Evolutionary conservation across 2,797 vertebrate species (phyloP).

Genomic region (Phaenicophaeus curvirostris): DNA sequence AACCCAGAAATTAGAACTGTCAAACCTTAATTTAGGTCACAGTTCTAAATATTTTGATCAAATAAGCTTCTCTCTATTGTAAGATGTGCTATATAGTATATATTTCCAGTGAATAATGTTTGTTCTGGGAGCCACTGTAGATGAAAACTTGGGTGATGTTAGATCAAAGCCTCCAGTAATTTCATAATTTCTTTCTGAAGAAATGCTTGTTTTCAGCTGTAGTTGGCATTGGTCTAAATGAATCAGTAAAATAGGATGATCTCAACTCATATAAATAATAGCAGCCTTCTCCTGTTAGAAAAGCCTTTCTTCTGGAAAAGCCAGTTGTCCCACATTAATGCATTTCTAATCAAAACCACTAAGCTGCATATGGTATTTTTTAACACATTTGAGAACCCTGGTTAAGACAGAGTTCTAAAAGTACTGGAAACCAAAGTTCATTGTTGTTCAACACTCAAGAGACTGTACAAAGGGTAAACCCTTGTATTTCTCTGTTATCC

Average conservation of each 20-base stretch:
- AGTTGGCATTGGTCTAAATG: conserved; percentile 64
- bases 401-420: conserved; percentile 44
- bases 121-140: conserved; percentile 21
- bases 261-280: conserved; percentile 59
- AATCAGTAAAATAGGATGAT: conserved; percentile 70
- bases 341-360: conserved; percentile 64
- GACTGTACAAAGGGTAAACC: background rate
- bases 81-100: background rate
- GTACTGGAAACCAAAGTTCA: conserved; percentile 25
- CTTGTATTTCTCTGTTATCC: conserved; percentile 12
- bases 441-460: conserved; percentile 35
- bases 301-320: conserved; percentile 63
- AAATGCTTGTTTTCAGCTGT: conserved; percentile 41
- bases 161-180: conserved; percentile 65
- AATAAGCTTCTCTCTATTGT: conserved; percentile 9
- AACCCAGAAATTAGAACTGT: conserved; percentile 1
- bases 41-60: conserved; percentile 50
- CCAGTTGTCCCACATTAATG: conserved; percentile 42
- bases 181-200: conserved; percentile 63
- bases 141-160: conserved; percentile 48
- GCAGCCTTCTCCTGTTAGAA: conserved; percentile 52
- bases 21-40: conserved; percentile 31
- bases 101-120: conserved; percentile 1
- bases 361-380: conserved; percentile 36
- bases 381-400: conserved; percentile 41